Conservation (phyloP, 2,797 vertebrate genomes). For the Gymnoscopelus braueri region DNA sequence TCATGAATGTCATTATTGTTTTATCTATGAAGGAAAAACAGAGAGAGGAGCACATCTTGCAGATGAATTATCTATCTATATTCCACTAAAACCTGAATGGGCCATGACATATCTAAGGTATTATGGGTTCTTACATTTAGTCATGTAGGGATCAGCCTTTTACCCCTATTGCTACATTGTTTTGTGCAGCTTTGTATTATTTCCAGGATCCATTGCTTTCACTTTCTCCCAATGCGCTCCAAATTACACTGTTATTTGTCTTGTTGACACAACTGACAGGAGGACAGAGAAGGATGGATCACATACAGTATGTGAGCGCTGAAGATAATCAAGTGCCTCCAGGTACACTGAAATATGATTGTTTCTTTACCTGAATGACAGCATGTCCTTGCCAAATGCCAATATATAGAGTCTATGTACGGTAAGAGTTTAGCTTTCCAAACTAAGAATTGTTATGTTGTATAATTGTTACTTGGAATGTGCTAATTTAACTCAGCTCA, state of each 20-base stretch:
- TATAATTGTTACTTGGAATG: too few species aligned
- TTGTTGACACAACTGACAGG: slow-evolving; percentile 13
- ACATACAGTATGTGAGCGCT: neutral
- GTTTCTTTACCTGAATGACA: slow-evolving; percentile 1
- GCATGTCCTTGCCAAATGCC: neutral
- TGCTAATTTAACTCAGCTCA: too few species aligned
- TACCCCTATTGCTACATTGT: slow-evolving; percentile 20
- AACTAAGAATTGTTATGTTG: too few species aligned
- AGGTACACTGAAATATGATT: slow-evolving; percentile 15
- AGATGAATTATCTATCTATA: too few species aligned
- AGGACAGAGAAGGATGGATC: slow-evolving; percentile 26
- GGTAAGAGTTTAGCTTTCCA: too few species aligned
- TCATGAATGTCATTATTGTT: too few species aligned
- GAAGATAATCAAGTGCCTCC: slow-evolving; percentile 10
- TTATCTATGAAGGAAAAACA: too few species aligned
- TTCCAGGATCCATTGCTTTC: slow-evolving; percentile 1
- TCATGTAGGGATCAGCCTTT: slow-evolving; percentile 15
- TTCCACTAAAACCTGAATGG: too few species aligned
- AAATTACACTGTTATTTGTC: slow-evolving; percentile 35
- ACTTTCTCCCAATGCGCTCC: slow-evolving; percentile 3
- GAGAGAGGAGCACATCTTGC: too few species aligned
- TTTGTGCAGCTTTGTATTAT: slow-evolving; percentile 27
- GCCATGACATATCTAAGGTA: too few species aligned
- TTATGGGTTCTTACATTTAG: neutral
- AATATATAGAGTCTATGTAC: too few species aligned